These are phyloP conservation scores for Scopus umbretta DNA, from an alignment of 2,113 vertebrate species.

Conservation along the genomic window DNA sequence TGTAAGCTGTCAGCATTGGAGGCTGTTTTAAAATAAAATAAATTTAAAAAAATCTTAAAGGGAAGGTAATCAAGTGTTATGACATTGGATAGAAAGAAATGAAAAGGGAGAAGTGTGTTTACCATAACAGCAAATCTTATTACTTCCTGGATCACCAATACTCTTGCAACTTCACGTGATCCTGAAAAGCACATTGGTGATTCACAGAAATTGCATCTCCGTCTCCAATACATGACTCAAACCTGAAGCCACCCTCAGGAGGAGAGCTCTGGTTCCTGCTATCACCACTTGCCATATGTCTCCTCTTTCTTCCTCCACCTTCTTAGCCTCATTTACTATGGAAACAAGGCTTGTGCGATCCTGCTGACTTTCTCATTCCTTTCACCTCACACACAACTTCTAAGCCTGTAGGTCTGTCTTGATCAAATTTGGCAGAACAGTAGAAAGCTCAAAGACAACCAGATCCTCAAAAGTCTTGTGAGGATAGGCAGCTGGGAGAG, in stretches of 20 bases:
- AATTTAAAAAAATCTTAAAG: neutral
- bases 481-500: neutral
- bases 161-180: neutral
- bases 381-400: neutral
- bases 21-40: neutral
- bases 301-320: constrained; percentile 19
- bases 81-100: neutral
- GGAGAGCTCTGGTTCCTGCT: constrained; percentile 12
- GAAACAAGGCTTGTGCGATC: constrained; percentile 34
- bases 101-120: neutral
- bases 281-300: constrained; percentile 32
- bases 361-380: neutral
- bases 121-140: neutral
- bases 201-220: neutral
- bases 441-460: neutral
- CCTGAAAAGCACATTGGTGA: neutral
- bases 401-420: neutral
- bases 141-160: neutral
- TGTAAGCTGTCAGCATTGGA: neutral
- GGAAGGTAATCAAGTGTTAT: neutral
- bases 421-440: neutral
- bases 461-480: neutral
- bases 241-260: neutral
- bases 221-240: neutral
- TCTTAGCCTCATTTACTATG: constrained; percentile 40